These are phyloP conservation scores for Hypotaenidia philippensis DNA, from an alignment of 2,797 vertebrate genomes.

Conservation along the genomic window DNA sequence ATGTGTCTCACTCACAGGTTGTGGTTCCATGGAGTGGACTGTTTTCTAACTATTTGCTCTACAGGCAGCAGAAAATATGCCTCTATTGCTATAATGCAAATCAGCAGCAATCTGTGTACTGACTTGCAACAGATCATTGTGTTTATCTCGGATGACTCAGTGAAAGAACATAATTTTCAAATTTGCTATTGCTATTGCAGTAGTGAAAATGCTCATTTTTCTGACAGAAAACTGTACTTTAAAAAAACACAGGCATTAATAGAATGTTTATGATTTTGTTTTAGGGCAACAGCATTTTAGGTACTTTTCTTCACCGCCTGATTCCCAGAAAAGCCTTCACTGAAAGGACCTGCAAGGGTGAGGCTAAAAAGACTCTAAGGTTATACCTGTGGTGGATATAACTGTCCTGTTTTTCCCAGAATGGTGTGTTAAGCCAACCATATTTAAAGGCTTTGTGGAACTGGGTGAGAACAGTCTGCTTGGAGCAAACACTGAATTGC, in stretches of 20 bases:
- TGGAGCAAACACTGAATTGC: background rate
- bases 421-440: background rate
- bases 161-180: conserved; percentile 46
- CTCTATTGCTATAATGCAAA: background rate
- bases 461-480: background rate
- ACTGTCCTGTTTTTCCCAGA: background rate
- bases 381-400: background rate
- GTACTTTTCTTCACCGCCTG: background rate
- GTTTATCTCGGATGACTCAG: background rate
- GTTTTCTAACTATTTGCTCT: background rate
- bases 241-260: background rate
- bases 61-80: conserved; percentile 1
- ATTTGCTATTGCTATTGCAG: background rate
- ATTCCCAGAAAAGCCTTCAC: background rate
- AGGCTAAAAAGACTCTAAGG: background rate
- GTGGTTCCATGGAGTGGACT: background rate
- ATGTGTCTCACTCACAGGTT: background rate
- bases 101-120: conserved; percentile 24
- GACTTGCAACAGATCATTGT: conserved; percentile 43
- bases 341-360: background rate
- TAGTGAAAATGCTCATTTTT: background rate
- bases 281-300: background rate
- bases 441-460: background rate
- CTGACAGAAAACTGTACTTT: background rate
- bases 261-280: background rate